A percentile compares a stretch with the other conserved stretches of the same genome.
These are phyloP conservation scores for Umimayanthus chanpuru DNA, from an alignment of 92 coral and sea anemone species.

Conservation along the genomic window DNA sequence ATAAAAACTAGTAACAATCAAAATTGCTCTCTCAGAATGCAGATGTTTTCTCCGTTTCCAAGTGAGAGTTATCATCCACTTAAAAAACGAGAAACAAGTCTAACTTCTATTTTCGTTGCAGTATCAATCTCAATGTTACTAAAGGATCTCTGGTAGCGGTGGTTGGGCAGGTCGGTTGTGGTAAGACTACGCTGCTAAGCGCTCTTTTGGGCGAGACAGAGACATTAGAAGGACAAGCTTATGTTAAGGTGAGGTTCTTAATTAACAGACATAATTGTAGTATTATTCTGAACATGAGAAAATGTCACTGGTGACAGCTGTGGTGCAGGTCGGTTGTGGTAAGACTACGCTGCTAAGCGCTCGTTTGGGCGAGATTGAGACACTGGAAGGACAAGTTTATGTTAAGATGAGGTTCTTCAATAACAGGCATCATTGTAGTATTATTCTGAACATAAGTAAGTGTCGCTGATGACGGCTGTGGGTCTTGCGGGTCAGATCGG, in stretches of 20 bases:
- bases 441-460: no score
- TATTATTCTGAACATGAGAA: no score
- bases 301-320: slow-evolving; percentile 92
- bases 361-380: slow-evolving; percentile 89
- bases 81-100: not conserved
- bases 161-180: slow-evolving; percentile 98
- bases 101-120: slow-evolving; percentile 18
- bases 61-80: not conserved
- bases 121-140: slow-evolving; percentile 72
- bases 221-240: slow-evolving; percentile 77
- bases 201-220: slow-evolving; percentile 93
- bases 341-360: slow-evolving; percentile 90
- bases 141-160: slow-evolving; percentile 92
- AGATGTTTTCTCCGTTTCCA: no score
- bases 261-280: not conserved
- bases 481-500: slow-evolving; percentile 99
- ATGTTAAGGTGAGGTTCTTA: slow-evolving; percentile 60
- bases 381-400: no score
- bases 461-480: slow-evolving; percentile 93
- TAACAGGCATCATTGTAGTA: no score
- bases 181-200: slow-evolving; percentile 87
- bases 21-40: no score
- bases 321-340: slow-evolving; percentile 97
- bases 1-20: no score
- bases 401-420: slow-evolving; percentile 47